Conservation (phyloP, 1,140 invertebrate genomes). For the Tenebrio molitor region DNA sequence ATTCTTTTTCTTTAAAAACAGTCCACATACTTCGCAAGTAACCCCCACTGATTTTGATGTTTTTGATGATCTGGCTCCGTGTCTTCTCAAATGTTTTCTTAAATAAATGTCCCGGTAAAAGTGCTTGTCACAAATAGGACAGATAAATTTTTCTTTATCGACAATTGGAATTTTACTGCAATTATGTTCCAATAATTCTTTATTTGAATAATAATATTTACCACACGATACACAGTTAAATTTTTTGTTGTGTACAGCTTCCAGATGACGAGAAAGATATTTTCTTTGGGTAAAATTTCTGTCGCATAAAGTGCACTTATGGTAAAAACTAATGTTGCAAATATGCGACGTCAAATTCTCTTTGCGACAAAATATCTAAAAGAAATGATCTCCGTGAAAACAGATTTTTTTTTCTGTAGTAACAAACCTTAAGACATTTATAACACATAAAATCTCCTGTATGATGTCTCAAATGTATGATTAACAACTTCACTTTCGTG, state of each 20-base stretch:
- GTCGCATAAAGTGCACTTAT: constrained; percentile 59
- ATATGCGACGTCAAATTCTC: constrained; percentile 64
- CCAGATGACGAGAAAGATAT: constrained; percentile 62
- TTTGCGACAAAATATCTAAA: constrained; percentile 63
- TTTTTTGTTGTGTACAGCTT: constrained; percentile 54
- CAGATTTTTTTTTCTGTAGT: no score
- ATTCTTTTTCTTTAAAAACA: constrained; percentile 55
- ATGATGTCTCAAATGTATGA: constrained; percentile 70
- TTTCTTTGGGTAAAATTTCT: constrained; percentile 60
- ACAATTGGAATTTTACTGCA: constrained; percentile 49
- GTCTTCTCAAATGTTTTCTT: constrained; percentile 59
- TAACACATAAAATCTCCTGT: constrained; percentile 69
- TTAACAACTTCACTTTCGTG: constrained; percentile 66
- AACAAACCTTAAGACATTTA: constrained; percentile 64
- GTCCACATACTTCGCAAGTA: constrained; percentile 57
- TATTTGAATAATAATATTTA: constrained; percentile 50
- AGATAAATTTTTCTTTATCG: constrained; percentile 53
- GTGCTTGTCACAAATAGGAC: constrained; percentile 61
- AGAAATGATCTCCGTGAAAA: constrained; percentile 38
- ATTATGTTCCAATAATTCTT: constrained; percentile 55
- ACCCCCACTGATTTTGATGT: constrained; percentile 7
- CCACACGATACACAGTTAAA: constrained; percentile 57
- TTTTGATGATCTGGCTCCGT: constrained; percentile 50
- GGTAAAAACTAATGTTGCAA: constrained; percentile 53
- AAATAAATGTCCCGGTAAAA: constrained; percentile 60